These are phyloP conservation scores for Fistularia commersonii DNA, from an alignment of 2,797 vertebrate genomes.

Conservation along the genomic window DNA sequence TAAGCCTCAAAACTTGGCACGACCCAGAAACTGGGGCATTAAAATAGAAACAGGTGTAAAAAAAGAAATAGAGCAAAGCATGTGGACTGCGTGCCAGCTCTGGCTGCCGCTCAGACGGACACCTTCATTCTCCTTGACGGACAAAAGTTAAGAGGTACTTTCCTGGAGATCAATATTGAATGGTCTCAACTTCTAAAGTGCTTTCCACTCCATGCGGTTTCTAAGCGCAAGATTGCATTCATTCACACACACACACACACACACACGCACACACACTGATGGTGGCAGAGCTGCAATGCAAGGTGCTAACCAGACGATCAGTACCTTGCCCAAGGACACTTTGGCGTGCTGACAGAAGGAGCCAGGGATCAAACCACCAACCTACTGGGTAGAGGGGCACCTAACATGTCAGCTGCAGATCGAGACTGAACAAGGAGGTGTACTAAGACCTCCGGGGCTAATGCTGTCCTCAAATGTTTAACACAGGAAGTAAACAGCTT, in stretches of 20 bases:
- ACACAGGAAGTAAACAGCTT: slow-evolving; percentile 3
- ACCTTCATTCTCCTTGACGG: slow-evolving; percentile 15
- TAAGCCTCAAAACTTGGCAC: slow-evolving; percentile 22
- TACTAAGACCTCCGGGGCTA: slow-evolving; percentile 16
- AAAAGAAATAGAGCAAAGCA: slow-evolving; percentile 21
- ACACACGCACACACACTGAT: no score
- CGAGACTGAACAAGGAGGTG: slow-evolving; percentile 29
- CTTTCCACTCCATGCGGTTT: no score
- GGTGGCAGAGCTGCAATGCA: no score
- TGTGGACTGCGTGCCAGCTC: slow-evolving; percentile 26
- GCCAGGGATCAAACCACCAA: no score
- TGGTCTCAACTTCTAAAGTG: no score
- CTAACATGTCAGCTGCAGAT: slow-evolving; percentile 12
- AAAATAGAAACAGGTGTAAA: slow-evolving; percentile 28
- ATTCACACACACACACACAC: no score
- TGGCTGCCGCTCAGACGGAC: slow-evolving; percentile 12
- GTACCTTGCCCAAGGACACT: no score
- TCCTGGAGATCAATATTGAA: neutral
- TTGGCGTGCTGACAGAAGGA: no score
- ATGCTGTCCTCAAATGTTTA: slow-evolving; percentile 13
- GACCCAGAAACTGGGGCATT: slow-evolving; percentile 29
- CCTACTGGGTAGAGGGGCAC: no score
- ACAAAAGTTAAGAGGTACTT: slow-evolving; percentile 26
- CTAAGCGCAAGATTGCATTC: no score
- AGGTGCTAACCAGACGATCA: no score